Evolutionary conservation across 2,797 vertebrate species (phyloP).

Genomic region (Allobates femoralis): DNA sequence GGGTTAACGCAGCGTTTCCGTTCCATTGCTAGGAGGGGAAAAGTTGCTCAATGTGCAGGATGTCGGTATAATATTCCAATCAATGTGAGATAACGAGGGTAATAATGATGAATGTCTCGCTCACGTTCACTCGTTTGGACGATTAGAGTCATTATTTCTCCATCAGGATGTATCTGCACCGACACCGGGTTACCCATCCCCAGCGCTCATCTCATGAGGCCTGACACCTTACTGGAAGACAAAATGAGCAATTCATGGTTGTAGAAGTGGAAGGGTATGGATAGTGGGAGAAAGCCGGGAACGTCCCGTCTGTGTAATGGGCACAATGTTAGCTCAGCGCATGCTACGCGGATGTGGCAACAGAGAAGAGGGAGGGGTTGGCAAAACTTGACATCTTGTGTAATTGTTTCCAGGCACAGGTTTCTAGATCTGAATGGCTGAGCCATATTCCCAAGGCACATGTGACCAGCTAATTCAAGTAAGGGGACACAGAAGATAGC

Average conservation of each 20-base stretch:
- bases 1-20: conserved; percentile 26
- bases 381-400: too few relatives aligned
- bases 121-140: conserved; percentile 24
- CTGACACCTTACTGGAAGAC: conserved; percentile 36
- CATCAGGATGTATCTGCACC: conserved; percentile 12
- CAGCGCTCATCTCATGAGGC: conserved; percentile 13
- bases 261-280: too few relatives aligned
- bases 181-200: conserved; percentile 22
- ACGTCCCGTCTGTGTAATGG: neutral
- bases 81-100: conserved; percentile 47
- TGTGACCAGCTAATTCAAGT: too few relatives aligned
- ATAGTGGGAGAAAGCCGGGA: neutral
- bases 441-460: too few relatives aligned
- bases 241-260: conserved; percentile 21
- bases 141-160: conserved; percentile 53
- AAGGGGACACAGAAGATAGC: too few relatives aligned
- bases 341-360: too few relatives aligned
- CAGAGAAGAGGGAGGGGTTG: too few relatives aligned
- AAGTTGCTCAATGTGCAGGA: conserved; percentile 41
- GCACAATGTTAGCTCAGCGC: too few relatives aligned
- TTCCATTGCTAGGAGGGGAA: conserved; percentile 37
- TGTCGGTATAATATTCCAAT: conserved; percentile 55
- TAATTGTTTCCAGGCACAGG: too few relatives aligned
- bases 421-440: too few relatives aligned
- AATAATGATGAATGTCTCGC: conserved; percentile 55